Base-by-base conservation (phyloP, 1,140 invertebrate genomes). In the Cotesia vestalis region DNA sequence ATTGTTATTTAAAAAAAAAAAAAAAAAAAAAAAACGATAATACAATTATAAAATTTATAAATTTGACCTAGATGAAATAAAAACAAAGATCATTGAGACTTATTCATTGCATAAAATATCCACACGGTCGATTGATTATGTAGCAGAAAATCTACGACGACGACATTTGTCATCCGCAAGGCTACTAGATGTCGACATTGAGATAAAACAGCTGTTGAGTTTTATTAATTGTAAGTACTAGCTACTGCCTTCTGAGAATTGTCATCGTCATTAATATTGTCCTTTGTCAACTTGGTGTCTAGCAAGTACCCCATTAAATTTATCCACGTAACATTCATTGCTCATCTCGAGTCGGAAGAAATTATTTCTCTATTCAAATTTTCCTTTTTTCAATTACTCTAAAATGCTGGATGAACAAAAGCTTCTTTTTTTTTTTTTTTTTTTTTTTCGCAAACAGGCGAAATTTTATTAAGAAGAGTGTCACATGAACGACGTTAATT, bases 81-180 rank as follows among this genome's bases (percentile, higher is more conserved):
- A 67, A 20, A 38, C 5, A 36, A 55, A n/a, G 12, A 34, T 51
- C 4, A 35, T 36, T 55, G 6, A 34, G 4, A 12, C 9, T n/a
- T 40, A 35, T 51, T 51, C 66, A 38, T 64, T 55, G 3, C 35
- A 51, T 67, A 34, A 67, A 67, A 51, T 46, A 34, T 12, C 12
- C 34, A 53, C 51, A 35, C n/a, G 40, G 34, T 36, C 60, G 60
- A 62, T 67, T 67, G 51, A 35, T 36, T 67, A 51, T 53, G 38
- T 67, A 20, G 11, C 36, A 51, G 5, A 67, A 53, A 67, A 55
- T 35, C 53, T 5, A 46, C 40, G 11, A 12, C 27, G 63, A 67
- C 36, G 3, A 67, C 12, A 53, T 40, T 53, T 67, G 51, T 67
- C 66, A 55, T 55, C 53, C 51, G 27, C 27, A 66, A 66, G 63